phyloP scores from a whole-genome alignment of 2,113 vertebrate species.

The Seriola rivoliana region DNA sequence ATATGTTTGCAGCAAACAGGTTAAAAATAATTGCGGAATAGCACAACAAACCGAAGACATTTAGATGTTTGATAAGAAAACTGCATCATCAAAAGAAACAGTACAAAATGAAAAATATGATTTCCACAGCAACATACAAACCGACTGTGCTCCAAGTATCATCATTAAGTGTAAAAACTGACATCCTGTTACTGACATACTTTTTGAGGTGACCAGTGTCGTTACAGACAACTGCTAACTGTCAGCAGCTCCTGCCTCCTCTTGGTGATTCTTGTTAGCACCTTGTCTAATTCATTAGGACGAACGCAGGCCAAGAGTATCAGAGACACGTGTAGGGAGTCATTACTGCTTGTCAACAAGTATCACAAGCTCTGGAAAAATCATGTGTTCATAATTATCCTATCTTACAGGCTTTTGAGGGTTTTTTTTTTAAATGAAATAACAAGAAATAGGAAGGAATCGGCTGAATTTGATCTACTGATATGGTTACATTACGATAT shows the following conservation, averaged over 20 bases:
- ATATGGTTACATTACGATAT: background rate
- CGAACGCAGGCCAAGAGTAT: background rate
- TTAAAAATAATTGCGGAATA: conserved; percentile 20
- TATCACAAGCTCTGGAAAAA: conserved; percentile 34
- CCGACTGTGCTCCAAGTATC: background rate
- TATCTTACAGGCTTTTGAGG: conserved; percentile 23
- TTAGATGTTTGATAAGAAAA: background rate
- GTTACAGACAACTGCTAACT: background rate
- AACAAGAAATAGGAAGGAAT: background rate
- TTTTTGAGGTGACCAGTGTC: conserved; percentile 22
- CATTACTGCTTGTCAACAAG: conserved; percentile 60
- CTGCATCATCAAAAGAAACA: background rate
- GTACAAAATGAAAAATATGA: background rate
- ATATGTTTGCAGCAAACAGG: conserved; percentile 11
- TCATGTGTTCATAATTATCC: conserved; percentile 38
- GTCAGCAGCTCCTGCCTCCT: conserved; percentile 22
- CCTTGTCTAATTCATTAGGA: conserved; percentile 31
- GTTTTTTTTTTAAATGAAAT: background rate
- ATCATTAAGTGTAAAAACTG: conserved; percentile 18
- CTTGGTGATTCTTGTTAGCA: conserved; percentile 3
- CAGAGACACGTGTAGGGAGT: background rate
- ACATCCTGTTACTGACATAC: background rate
- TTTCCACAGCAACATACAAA: background rate
- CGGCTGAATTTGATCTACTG: background rate
- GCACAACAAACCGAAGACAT: background rate